Evolutionary conservation across 2,888 invertebrate species (phyloP), one percentile per base, ranked within the genome.

Genomic region (Lottia scabra): DNA sequence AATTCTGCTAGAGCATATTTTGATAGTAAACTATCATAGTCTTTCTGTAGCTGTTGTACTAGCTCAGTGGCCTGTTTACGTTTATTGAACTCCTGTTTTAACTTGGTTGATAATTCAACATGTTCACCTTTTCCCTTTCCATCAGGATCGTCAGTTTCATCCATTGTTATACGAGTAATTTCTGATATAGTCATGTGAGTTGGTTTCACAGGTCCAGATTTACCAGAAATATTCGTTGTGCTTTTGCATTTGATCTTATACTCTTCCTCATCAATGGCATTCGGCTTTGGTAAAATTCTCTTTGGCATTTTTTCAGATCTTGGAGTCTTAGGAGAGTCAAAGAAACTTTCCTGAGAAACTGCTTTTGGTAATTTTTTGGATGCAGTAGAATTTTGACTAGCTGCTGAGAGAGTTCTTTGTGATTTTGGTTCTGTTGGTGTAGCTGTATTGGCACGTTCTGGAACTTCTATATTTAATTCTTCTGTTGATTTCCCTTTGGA

Each of bases 1-100:
- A 88, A 83, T 72, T 90, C 90, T 0, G 90, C 90, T 48, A 85
- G 74, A 3, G 90, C 90, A 74, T 89, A 87, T 75, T 89, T 90
- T 38, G 86, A 87, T 73, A 89, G 79, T 19, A 90, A 78, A 63
- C 81, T 84, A 75, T 89, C 87, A 77, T 89, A 88, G 65, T 89
- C 87, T 65, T 81, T 78, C 74, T 87, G 87, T 23, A 88, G 79
- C 73, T 88, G 87, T 48, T 85, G 82, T 6, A 88, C 84, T 19
- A 87, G 78, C 48, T 85, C 84, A 16, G 85, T 85, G 1, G 86
- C 85, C 69, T 86, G 85, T 67, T 84, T 84, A n/a, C 86, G 73
- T 72, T 82, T 83, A 45, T 78, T 78, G 10, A 82, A 83, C 71
- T 86, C 86, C 69, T 85, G 83, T 56, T 83, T 83, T 6, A 86